phyloP scores from a whole-genome alignment of 2,797 vertebrate species.

The Pseudomugil gertrudae region DNA sequence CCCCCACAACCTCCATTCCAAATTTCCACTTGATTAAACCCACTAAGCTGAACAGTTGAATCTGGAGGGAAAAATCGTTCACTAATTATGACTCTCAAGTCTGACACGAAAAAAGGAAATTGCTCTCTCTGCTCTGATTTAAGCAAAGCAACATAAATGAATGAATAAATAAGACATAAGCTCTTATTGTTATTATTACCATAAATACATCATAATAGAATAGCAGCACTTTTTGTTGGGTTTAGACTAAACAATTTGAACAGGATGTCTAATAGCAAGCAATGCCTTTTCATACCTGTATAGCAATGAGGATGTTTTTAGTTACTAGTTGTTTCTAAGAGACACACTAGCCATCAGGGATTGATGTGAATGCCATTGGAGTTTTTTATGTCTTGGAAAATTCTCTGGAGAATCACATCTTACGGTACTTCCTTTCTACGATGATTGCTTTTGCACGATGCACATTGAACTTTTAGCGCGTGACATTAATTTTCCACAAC shows the following conservation, averaged over 20 bases:
- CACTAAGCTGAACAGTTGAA: constrained; percentile 78
- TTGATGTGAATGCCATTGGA: constrained; percentile 48
- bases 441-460: constrained; percentile 7
- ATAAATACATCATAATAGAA: background rate
- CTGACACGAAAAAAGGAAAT: constrained; percentile 63
- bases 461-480: background rate
- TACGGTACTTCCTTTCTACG: background rate
- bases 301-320: background rate
- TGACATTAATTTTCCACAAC: constrained; percentile 25
- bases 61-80: constrained; percentile 80
- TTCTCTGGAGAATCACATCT: background rate
- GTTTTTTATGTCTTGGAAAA: constrained; percentile 31
- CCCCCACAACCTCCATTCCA: constrained; percentile 70
- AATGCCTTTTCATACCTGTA: background rate
- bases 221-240: background rate
- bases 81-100: constrained; percentile 72
- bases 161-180: background rate
- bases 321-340: constrained; percentile 9
- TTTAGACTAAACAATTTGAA: background rate
- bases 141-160: background rate
- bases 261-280: constrained; percentile 2
- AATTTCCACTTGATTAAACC: constrained; percentile 87
- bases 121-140: constrained; percentile 34
- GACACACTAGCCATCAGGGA: constrained; percentile 14
- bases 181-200: background rate